Conservation (phyloP, 1,140 invertebrate species). For the Drosophila arizonae region DNA sequence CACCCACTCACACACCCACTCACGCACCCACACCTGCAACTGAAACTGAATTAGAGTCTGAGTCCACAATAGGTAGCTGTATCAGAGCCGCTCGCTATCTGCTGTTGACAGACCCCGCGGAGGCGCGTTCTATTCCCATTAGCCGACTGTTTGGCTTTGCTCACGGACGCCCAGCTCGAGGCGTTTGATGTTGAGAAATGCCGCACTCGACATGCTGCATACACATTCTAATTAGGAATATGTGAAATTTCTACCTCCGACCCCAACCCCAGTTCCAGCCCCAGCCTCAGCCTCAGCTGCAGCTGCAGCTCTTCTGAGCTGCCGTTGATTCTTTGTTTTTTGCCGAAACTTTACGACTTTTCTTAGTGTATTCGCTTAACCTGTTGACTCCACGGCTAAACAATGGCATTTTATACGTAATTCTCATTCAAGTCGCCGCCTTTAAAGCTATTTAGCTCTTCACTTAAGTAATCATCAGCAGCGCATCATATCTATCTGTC, state of each 20-base stretch:
- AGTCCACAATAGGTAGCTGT: conserved; percentile 4
- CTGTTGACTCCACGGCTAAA: conserved; percentile 37
- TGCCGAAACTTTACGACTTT: conserved; percentile 37
- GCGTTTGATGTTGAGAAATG: conserved; percentile 41
- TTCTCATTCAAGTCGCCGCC: conserved; percentile 14
- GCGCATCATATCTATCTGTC: conserved; percentile 8
- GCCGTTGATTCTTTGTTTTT: conserved; percentile 28
- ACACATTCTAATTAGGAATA: conserved; percentile 44
- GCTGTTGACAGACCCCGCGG: conserved; percentile 63
- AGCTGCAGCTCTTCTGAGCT: conserved; percentile 18
- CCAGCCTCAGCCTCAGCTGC: too few relatives aligned
- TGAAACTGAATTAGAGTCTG: too few relatives aligned
- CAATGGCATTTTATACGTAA: background rate
- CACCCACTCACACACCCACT: background rate
- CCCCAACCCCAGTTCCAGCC: background rate
- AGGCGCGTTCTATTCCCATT: conserved; percentile 53
- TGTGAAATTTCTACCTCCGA: conserved; percentile 14
- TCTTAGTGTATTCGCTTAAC: conserved; percentile 37
- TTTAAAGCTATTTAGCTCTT: conserved; percentile 17
- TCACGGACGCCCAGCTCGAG: background rate
- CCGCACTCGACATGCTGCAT: conserved; percentile 31
- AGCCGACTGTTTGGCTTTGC: conserved; percentile 52
- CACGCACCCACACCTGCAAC: background rate
- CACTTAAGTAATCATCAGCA: background rate
- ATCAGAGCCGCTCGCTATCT: conserved; percentile 50